A percentile compares a stretch with the other conserved stretches of the same genome.
Conservation (phyloP, 2,797 vertebrate genomes). For the Macroramphosus scolopax region DNA sequence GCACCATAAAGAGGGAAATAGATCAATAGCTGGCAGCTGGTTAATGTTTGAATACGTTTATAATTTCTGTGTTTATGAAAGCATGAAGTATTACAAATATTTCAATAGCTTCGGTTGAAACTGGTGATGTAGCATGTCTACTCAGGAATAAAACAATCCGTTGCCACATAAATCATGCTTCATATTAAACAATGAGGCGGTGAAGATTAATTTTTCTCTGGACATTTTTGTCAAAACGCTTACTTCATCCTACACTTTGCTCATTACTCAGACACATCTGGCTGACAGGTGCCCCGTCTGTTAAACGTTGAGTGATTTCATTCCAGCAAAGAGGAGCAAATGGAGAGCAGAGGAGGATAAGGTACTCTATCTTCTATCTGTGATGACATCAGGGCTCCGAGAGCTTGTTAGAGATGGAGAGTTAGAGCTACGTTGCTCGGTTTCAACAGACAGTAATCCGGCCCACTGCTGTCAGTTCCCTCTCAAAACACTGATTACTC, state of each 20-base stretch:
- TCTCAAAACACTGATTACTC: conserved; percentile 75
- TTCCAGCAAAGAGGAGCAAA: conserved; percentile 80
- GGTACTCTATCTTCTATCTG: conserved; percentile 77
- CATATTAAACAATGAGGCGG: conserved; percentile 73
- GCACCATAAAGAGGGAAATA: conserved; percentile 31
- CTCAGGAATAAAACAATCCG: conserved; percentile 58
- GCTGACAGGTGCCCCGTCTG: conserved; percentile 78
- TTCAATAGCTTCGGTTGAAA: conserved; percentile 28
- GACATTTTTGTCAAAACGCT: conserved; percentile 86
- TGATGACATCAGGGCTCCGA: conserved; percentile 75
- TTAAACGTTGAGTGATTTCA: conserved; percentile 79
- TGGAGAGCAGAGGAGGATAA: conserved; percentile 65
- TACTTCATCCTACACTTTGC: conserved; percentile 88
- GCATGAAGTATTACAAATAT: conserved; percentile 38
- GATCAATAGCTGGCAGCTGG: conserved; percentile 30
- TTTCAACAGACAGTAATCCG: conserved; percentile 68
- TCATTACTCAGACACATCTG: conserved; percentile 91
- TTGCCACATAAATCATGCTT: conserved; percentile 69
- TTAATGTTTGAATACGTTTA: conserved; percentile 38
- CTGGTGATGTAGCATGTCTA: conserved; percentile 38
- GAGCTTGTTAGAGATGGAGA: conserved; percentile 69
- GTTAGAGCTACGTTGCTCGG: conserved; percentile 48
- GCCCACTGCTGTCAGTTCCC: conserved; percentile 69
- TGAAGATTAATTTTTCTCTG: conserved; percentile 86
- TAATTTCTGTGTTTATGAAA: conserved; percentile 36